Evolutionary conservation across 2,888 invertebrate species (phyloP), one percentile per base, ranked within the genome.

Genomic region (Lacanobia wlatinum): DNA sequence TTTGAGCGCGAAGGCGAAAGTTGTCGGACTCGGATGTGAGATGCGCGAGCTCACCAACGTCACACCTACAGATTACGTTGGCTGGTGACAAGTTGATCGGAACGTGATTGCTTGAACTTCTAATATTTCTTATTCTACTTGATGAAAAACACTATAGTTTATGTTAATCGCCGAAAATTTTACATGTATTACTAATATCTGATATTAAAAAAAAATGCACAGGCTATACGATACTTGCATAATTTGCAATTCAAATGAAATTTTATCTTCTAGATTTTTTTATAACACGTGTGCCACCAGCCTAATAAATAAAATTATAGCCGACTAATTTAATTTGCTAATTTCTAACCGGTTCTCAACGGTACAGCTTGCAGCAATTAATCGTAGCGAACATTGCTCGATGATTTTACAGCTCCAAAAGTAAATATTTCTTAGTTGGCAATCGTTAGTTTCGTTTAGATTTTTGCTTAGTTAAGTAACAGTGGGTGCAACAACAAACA

Each of bases 1-100:
- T 81, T 79, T 73, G 55, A 62, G 70, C 75, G 77, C 61, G 76
- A 81, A 67, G 63, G 86, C 86, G 85, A 85, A 85, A 85, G 85
- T 85, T 76, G 71, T 76, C 63, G 71, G 79, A 79, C 77, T 81
- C 69, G 73, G 79, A 77, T 79, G 78, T 74, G 58, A 82, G 82
- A 74, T 77, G 72, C 68, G 58, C 78, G 67, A 67, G 65, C 56
- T 5, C 56, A 28, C 48, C 69, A 34, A 72, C 84, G 79, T 84
- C 80, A 84, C 74, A 52, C 61, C 72, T 40, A 55, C 61, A 69
- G 75, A 74, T 81, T 77, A 78, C 65, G 72, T 76, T 60, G 69
- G 50, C 52, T 48, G 23, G 52, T 69, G 40, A 71, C 70, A 58
- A 70, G 56, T 48, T 64, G 60, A 55, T 60, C 14, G 67, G 50